Base-by-base conservation (phyloP, 2,113 vertebrate species). In the Cyanoramphus novaezelandiae region DNA sequence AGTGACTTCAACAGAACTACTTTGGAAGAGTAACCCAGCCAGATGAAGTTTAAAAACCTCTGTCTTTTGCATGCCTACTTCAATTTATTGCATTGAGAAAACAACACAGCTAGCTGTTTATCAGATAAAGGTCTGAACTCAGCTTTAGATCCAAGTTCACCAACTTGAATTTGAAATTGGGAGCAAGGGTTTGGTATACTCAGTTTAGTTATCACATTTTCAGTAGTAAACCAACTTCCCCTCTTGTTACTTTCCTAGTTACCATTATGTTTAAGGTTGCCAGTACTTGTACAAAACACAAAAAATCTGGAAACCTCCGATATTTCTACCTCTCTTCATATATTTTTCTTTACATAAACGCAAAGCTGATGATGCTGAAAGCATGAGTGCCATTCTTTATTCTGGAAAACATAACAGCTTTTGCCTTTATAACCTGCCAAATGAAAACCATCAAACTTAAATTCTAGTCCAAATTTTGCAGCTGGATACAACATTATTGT, bases 381-480 rank as follows among this genome's bases (percentile, higher is more conserved):
- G 60, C n/a, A 60, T 33, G 13, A 91, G 10, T 83, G 33, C 20
- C 35, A 28, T 76, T 92, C 43, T 69, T 75, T 46, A 79, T 52
- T 84, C 57, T 82, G 70, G 33, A 41, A 88, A 88, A 94, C 46
- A 16, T 39, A 89, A 52, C 11, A 72, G 33, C 27, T 89, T 79
- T 31, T 89, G 62, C 39, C 72, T 91, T 90, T 82, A 68, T 59
- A 91, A 86, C 13, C 62, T 78, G 72, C 39, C 80, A 88, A 64
- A 87, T 52, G 63, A 93, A 95, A 94, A 79, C 33, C 20, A 82
- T 18, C 13, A 57, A 74, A 85, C 14, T 72, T 82, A 65, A 85
- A 44, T 69, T 82, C n/a, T 84, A 44, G 47, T 91, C 86, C 89
- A 95, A 86, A 72, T 82, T 55, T 87, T 95, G 65, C 81, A 87